phyloP scores from a whole-genome alignment of 2,113 vertebrate genomes.

The Elgaria multicarinata region DNA sequence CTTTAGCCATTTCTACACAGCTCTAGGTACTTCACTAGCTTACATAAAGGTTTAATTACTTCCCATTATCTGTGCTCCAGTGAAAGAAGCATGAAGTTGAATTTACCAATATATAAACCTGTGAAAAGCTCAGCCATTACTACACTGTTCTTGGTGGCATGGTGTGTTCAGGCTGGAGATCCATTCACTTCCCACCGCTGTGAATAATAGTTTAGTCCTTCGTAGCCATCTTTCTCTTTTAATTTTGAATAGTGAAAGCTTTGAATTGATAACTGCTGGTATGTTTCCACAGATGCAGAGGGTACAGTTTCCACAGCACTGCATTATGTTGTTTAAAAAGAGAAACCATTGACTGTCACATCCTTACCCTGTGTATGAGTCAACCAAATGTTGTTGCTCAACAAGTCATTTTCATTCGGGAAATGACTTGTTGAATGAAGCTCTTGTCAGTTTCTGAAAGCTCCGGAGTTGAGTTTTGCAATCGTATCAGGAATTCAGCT shows the following conservation, averaged over 20 bases:
- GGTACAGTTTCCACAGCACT: neutral
- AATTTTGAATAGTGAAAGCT: neutral
- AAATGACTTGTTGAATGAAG: neutral
- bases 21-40: neutral
- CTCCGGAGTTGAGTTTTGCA: neutral
- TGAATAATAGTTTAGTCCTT: neutral
- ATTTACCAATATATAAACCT: neutral
- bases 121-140: neutral
- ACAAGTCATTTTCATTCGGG: neutral
- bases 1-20: slow-evolving; percentile 1
- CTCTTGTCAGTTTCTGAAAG: neutral
- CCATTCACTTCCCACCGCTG: neutral
- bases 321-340: neutral
- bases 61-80: neutral
- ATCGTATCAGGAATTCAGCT: neutral
- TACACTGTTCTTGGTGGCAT: neutral
- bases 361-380: neutral
- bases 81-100: neutral
- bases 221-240: neutral
- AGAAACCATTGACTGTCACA: neutral
- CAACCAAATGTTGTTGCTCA: neutral
- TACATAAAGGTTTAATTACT: neutral
- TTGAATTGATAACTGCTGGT: neutral
- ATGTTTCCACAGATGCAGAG: neutral
- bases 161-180: neutral